These are phyloP conservation scores for Eumerus sabulonum DNA, from an alignment of 2,888 invertebrate species.

Conservation along the genomic window DNA sequence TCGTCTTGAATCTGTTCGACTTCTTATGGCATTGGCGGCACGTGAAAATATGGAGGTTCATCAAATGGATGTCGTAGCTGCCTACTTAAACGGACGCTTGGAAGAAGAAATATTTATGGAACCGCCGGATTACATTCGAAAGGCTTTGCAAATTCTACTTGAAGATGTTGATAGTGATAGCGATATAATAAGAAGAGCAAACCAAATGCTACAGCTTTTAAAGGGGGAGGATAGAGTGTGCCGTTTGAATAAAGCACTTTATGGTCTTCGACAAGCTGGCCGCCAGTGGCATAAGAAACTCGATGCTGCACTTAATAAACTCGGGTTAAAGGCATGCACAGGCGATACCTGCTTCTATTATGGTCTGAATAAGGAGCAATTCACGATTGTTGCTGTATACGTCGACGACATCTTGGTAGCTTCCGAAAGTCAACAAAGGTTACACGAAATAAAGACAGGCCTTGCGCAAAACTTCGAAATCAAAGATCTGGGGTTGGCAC, in stretches of 20 bases:
- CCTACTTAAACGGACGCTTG: conserved; percentile 27
- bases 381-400: neutral
- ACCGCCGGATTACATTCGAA: conserved; percentile 1
- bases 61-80: conserved; percentile 12
- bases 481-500: conserved; percentile 29
- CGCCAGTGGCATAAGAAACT: conserved; percentile 30
- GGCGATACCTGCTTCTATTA: neutral
- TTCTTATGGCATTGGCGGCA: conserved; percentile 30
- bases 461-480: conserved; percentile 22
- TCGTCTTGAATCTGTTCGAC: conserved; percentile 18
- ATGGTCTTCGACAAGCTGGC: conserved; percentile 28
- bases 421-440: neutral
- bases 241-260: conserved; percentile 7
- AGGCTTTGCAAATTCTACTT: conserved; percentile 29
- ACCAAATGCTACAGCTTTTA: neutral
- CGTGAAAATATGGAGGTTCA: conserved; percentile 14
- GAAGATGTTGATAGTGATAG: conserved; percentile 7
- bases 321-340: conserved; percentile 16
- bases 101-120: conserved; percentile 49
- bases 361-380: neutral
- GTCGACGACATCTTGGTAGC: conserved; percentile 8
- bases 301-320: neutral
- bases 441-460: neutral
- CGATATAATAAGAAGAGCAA: conserved; percentile 13
- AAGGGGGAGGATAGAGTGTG: neutral